Percentiles rank a stretch among this genome's conserved stretches.
Evolutionary conservation across 2,888 invertebrate genomes (phyloP).

Genomic region (Cerastoderma edule): DNA sequence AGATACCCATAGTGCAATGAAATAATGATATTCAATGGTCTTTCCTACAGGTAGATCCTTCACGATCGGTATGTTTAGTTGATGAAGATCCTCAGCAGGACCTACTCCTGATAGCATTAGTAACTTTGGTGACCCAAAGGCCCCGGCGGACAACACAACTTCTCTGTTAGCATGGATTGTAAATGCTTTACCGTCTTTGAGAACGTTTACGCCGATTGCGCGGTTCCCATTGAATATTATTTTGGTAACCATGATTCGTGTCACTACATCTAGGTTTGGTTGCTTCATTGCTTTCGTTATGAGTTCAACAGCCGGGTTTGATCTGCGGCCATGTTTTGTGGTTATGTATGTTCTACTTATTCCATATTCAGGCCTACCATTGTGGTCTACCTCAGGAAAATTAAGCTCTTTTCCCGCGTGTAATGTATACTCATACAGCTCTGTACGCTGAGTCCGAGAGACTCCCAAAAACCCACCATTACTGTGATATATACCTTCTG

Average conservation of each 20-base stretch:
- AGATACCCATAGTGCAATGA: background rate
- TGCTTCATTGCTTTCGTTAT: background rate
- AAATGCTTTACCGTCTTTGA: background rate
- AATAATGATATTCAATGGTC: background rate
- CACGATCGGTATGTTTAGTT: background rate
- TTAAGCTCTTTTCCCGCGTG: too few species aligned
- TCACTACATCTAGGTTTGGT: background rate
- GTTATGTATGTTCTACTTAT: too few species aligned
- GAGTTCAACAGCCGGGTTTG: background rate
- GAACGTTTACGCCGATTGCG: background rate
- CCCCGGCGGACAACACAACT: conserved; percentile 2
- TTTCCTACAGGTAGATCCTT: conserved; percentile 2
- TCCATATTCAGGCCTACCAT: too few species aligned
- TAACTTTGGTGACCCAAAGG: conserved; percentile 1
- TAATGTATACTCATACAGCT: too few species aligned
- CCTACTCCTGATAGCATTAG: conserved; percentile 15
- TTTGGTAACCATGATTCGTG: background rate
- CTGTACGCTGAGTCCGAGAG: too few species aligned
- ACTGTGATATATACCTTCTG: too few species aligned
- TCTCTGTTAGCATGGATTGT: background rate
- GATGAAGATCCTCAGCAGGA: background rate
- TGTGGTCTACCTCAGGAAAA: too few species aligned
- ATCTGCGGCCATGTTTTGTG: too few species aligned
- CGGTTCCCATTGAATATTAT: background rate
- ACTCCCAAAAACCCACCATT: too few species aligned